phyloP scores from a whole-genome alignment of 2,888 invertebrate species.

The Notodonta ziczac region DNA sequence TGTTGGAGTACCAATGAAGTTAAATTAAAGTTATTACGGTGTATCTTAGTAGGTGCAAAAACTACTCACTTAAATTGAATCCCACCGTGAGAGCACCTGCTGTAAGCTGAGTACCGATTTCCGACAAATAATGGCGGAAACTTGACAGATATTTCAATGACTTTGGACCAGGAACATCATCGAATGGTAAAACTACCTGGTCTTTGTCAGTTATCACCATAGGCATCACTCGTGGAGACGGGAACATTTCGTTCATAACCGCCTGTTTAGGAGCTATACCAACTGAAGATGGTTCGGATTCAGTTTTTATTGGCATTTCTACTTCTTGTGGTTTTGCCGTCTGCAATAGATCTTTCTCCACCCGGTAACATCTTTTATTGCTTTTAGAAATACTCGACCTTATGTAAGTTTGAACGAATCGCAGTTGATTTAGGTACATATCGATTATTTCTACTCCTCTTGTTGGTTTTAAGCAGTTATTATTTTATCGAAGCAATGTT shows the following conservation, averaged over 20 bases:
- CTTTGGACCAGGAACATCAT: conserved; percentile 87
- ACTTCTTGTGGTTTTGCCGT: conserved; percentile 46
- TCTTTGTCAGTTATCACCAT: conserved; percentile 65
- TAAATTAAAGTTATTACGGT: no score
- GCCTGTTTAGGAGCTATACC: conserved; percentile 18
- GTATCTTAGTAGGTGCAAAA: conserved; percentile 5
- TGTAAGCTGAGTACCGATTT: conserved; percentile 86
- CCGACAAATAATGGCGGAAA: conserved; percentile 85
- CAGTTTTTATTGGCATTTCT: conserved; percentile 12
- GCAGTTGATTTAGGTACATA: conserved; percentile 60
- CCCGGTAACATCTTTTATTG: conserved; percentile 41
- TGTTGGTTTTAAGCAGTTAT: conserved; percentile 30
- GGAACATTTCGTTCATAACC: conserved; percentile 50
- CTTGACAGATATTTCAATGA: conserved; percentile 83
- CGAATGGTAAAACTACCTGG: conserved; percentile 77
- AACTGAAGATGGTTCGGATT: conserved; percentile 8
- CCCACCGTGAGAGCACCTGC: conserved; percentile 78
- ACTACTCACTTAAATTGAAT: conserved; percentile 78
- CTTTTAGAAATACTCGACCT: conserved; percentile 36
- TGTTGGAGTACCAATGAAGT: no score
- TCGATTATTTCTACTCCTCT: conserved; percentile 17
- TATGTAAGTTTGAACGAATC: conserved; percentile 33
- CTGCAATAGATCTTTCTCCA: conserved; percentile 39
- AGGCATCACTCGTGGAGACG: conserved; percentile 58
- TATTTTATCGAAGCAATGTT: conserved; percentile 15